Evolutionary conservation across 2,113 vertebrate genomes (phyloP), one percentile per base, ranked within the genome.

Genomic region (Pipra filicauda): DNA sequence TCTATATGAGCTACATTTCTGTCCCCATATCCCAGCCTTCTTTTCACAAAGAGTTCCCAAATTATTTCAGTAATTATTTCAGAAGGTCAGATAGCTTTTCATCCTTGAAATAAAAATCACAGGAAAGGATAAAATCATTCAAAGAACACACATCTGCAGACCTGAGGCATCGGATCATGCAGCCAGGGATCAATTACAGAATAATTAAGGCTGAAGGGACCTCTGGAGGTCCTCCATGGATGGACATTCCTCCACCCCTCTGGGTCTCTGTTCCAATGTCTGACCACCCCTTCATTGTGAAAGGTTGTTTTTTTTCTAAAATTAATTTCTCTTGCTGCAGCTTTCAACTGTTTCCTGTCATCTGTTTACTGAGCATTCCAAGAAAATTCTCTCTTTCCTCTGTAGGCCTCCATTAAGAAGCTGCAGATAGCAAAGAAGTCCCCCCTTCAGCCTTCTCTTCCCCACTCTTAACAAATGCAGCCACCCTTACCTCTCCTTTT

Each of bases 341-440:
- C 12, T 85, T 67, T 5, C 21, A 28, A 2, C 43, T 39, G 2
- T 31, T 71, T 28, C 14, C 43, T 59, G 7, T 35, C 35, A 33
- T 15, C 26, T 65, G 11, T 33, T 75, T 64, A 31, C 15, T 55
- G 30, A 55, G 12, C 30, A 27, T 14, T 9, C 12, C n/a, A 76
- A 21, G 28, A 15, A 33, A 88, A 46, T 21, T 22, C 15, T 7
- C 12, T 70, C 30, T 57, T 23, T 65, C 3, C 14, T 65, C 46
- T 66, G 24, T 6, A 73, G 54, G 37, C 31, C 11, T n/a, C 10
- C 41, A 54, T 9, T 5, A 37, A 14, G 76, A 57, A 91, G 17
- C 21, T 44, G 13, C 46, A 83, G 58, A 31, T 7, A 76, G 5
- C 71, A 61, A 5, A 0, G 0, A 61, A 23, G 3, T 66, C 5